phyloP scores from a whole-genome alignment of 2,113 vertebrate genomes.

The Cardinalis cardinalis region DNA sequence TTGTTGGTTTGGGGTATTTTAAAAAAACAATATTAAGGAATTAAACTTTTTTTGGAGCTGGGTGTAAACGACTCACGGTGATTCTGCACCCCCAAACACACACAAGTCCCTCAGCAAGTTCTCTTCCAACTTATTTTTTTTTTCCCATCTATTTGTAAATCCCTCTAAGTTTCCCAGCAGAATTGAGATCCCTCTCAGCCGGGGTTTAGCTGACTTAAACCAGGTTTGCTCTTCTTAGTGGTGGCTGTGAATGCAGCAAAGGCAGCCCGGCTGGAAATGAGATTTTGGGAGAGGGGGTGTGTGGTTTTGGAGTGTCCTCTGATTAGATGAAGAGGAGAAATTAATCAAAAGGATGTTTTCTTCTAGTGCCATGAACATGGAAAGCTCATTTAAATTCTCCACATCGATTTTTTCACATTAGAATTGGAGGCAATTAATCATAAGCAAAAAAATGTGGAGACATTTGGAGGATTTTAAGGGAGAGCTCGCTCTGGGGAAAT shows the following conservation, averaged over 20 bases:
- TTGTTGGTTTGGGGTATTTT: too few species aligned
- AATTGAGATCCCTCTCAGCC: background rate
- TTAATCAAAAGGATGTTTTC: background rate
- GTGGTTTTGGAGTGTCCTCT: background rate
- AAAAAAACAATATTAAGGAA: background rate
- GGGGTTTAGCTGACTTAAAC: background rate
- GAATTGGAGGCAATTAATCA: background rate
- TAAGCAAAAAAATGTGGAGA: background rate
- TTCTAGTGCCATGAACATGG: background rate
- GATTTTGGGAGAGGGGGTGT: accelerated
- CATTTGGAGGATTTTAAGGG: background rate
- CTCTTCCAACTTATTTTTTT: background rate
- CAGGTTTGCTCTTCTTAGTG: background rate
- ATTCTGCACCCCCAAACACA: background rate
- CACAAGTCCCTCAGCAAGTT: background rate
- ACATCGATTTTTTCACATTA: background rate
- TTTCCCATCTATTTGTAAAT: background rate
- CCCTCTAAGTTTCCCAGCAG: background rate
- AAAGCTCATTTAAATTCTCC: background rate
- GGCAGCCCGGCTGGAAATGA: background rate
- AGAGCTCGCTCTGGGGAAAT: background rate
- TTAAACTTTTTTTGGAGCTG: background rate
- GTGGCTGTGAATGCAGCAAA: background rate
- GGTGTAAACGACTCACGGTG: accelerated
- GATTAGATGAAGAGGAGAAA: background rate